Percentiles rank a stretch among this genome's conserved stretches.
Conservation (phyloP, 2,888 invertebrate genomes). For the Octodonta nipae region DNA sequence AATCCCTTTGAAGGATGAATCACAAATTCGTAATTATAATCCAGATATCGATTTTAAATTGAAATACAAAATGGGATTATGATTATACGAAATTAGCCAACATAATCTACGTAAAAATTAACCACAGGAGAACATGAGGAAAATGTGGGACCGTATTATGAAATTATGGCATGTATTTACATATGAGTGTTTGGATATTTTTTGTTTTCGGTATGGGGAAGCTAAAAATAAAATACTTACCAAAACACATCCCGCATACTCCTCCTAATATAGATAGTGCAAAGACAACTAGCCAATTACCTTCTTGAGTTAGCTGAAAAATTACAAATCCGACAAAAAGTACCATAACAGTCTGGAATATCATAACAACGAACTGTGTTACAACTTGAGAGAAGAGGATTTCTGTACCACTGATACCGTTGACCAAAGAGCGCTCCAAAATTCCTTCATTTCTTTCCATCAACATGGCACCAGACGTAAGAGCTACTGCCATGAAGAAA, state of each 20-base stretch:
- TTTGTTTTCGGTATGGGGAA: too few species aligned
- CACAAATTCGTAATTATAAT: too few species aligned
- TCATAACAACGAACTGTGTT: slow-evolving; percentile 78
- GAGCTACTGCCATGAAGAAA: slow-evolving; percentile 84
- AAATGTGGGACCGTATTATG: too few species aligned
- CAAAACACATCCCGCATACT: slow-evolving; percentile 86
- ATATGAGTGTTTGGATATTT: too few species aligned
- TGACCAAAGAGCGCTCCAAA: slow-evolving; percentile 75
- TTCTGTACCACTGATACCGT: slow-evolving; percentile 69
- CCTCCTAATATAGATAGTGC: slow-evolving; percentile 68
- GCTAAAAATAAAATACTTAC: too few species aligned
- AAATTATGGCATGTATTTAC: too few species aligned
- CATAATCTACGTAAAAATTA: too few species aligned
- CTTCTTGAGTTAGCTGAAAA: slow-evolving; percentile 65
- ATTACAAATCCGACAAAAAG: slow-evolving; percentile 64
- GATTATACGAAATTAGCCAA: too few species aligned
- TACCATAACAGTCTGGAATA: slow-evolving; percentile 67
- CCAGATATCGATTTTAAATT: too few species aligned
- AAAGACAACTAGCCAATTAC: slow-evolving; percentile 61
- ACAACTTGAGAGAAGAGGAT: slow-evolving; percentile 76
- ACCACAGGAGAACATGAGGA: too few species aligned
- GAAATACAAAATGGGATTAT: too few species aligned
- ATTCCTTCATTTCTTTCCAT: slow-evolving; percentile 82
- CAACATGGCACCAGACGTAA: slow-evolving; percentile 82
- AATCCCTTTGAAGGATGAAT: too few species aligned